Evolutionary conservation across 1,140 invertebrate genomes (phyloP).

Genomic region (Caenorhabditis brenneri): DNA sequence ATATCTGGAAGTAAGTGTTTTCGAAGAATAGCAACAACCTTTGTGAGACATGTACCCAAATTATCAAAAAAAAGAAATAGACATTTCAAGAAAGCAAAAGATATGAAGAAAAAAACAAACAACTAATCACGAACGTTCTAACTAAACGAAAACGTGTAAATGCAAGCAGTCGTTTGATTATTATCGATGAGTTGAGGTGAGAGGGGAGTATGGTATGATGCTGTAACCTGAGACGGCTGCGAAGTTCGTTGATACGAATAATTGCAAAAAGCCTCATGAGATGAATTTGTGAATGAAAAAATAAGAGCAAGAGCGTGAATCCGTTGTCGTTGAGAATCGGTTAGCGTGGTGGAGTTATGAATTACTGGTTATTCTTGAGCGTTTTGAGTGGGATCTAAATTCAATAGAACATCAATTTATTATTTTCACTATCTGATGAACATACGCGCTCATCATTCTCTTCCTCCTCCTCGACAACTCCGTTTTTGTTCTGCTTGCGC

Average conservation of each 20-base stretch:
- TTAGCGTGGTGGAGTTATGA: not conserved
- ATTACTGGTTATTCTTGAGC: slow-evolving; percentile 10
- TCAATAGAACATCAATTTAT: slow-evolving; percentile 14
- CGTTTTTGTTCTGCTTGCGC: slow-evolving; percentile 2
- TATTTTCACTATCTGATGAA: not conserved
- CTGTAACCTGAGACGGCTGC: not conserved
- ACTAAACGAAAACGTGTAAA: not conserved
- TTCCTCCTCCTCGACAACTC: slow-evolving; percentile 28
- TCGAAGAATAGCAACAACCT: not conserved
- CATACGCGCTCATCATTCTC: slow-evolving; percentile 22
- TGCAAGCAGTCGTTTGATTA: slow-evolving; percentile 3
- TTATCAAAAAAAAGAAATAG: not conserved
- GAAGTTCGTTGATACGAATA: not conserved
- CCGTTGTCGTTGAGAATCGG: not conserved
- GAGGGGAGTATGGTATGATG: not conserved
- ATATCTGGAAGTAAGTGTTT: not conserved
- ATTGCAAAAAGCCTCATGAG: not conserved
- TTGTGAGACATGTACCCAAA: slow-evolving; percentile 5
- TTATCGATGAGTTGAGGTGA: not conserved
- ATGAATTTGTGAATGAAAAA: not conserved
- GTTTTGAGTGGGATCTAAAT: slow-evolving; percentile 16
- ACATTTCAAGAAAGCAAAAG: not conserved
- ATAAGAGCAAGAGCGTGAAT: not conserved
- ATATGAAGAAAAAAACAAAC: not conserved
- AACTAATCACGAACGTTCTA: not conserved